Percentiles rank a stretch among this genome's conserved stretches.
phyloP scores from a whole-genome alignment of 2,797 vertebrate species.

The Melanotaenia maccullochi region DNA sequence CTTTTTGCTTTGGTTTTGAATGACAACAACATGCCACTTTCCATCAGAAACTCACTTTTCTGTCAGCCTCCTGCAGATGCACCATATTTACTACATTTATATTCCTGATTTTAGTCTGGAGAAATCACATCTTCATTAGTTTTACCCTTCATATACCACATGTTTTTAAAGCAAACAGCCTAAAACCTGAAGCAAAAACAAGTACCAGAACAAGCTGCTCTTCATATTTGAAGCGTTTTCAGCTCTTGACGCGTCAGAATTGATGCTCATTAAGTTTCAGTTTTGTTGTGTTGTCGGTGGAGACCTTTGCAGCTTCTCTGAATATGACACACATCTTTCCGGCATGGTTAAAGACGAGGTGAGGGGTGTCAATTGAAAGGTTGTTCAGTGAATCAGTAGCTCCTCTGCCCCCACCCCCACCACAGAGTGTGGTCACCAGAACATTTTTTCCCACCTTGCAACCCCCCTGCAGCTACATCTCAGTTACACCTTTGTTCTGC shows the following conservation, averaged over 20 bases:
- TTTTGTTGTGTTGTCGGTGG: neutral
- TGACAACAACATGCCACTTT: neutral
- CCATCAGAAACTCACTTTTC: neutral
- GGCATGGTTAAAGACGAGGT: conserved; percentile 5
- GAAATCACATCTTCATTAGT: neutral
- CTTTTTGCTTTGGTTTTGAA: neutral
- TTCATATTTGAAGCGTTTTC: neutral
- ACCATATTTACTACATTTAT: neutral
- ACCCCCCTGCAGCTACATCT: conserved; percentile 35
- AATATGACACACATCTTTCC: neutral
- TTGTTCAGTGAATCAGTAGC: conserved; percentile 48
- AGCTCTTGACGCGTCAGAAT: neutral
- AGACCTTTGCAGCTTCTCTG: neutral
- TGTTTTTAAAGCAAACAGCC: too few relatives aligned
- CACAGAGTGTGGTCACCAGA: conserved; percentile 15
- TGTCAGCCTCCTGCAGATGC: neutral
- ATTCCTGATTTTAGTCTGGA: neutral
- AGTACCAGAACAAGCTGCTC: too few relatives aligned
- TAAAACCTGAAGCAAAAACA: neutral
- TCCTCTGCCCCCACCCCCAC: conserved; percentile 8
- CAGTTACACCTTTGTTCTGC: conserved; percentile 42
- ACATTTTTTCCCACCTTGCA: conserved; percentile 40
- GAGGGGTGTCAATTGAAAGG: conserved; percentile 27
- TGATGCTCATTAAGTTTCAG: neutral
- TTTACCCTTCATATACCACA: too few relatives aligned